phyloP scores from a whole-genome alignment of 2,888 invertebrate species.

The Cyclophora punctaria region DNA sequence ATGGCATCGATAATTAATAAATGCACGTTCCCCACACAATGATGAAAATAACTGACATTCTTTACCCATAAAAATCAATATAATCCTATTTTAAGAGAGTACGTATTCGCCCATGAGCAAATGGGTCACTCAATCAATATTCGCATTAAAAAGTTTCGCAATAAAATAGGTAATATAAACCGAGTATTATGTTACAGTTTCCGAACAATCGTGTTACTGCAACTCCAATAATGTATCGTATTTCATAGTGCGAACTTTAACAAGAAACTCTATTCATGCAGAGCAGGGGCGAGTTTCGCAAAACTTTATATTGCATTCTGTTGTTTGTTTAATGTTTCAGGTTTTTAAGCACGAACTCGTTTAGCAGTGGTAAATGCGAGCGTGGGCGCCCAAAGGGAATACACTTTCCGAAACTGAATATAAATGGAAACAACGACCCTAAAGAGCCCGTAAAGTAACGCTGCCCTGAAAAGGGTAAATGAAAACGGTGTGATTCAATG shows the following conservation, averaged over 20 bases:
- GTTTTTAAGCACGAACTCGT: slow-evolving; percentile 18
- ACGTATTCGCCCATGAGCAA: too few relatives aligned
- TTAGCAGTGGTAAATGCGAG: slow-evolving; percentile 7
- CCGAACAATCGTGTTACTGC: neutral
- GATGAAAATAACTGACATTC: too few relatives aligned
- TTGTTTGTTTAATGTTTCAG: slow-evolving; percentile 7
- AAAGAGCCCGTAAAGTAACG: too few relatives aligned
- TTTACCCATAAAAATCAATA: too few relatives aligned
- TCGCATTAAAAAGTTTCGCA: too few relatives aligned
- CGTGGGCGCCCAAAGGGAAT: slow-evolving; percentile 12
- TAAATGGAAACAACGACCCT: too few relatives aligned
- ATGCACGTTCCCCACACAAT: too few relatives aligned
- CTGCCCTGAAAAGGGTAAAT: too few relatives aligned
- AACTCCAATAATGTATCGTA: neutral
- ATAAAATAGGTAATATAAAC: neutral
- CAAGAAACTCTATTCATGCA: slow-evolving; percentile 9
- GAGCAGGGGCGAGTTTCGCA: slow-evolving; percentile 7
- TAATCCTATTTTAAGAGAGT: too few relatives aligned
- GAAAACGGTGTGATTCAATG: too few relatives aligned
- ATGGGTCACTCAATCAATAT: too few relatives aligned
- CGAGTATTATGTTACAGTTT: neutral
- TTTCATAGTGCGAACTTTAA: slow-evolving; percentile 3
- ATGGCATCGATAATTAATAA: too few relatives aligned
- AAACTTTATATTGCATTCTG: slow-evolving; percentile 15
- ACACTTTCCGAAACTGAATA: neutral